phyloP scores from a whole-genome alignment of 2,113 vertebrate species.

The Nothoprocta pentlandii region DNA sequence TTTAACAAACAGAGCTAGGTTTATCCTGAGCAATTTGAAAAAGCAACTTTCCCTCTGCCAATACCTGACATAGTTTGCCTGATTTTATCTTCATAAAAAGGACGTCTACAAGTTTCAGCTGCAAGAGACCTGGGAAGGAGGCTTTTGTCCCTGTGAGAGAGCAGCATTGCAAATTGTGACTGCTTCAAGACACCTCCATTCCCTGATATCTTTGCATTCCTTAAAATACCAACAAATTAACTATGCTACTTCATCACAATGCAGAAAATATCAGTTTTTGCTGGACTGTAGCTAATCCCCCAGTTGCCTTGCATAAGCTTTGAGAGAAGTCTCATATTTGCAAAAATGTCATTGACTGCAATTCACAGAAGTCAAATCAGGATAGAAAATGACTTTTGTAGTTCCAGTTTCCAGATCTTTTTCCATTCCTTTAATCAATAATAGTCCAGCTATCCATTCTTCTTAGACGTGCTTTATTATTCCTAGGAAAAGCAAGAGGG shows the following conservation, averaged over 20 bases:
- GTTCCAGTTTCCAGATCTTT: neutral
- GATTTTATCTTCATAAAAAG: neutral
- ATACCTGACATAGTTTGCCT: neutral
- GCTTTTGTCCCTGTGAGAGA: neutral
- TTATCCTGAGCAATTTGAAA: neutral
- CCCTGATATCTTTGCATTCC: neutral
- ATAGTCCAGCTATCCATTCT: neutral
- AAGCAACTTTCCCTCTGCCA: neutral
- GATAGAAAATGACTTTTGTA: neutral
- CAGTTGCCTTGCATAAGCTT: neutral
- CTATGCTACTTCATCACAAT: neutral
- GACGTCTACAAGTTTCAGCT: neutral
- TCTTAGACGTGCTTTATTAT: neutral
- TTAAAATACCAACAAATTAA: neutral
- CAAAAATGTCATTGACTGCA: neutral
- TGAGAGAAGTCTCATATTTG: neutral
- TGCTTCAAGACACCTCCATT: neutral
- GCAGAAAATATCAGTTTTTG: conserved; percentile 9
- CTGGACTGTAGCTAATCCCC: conserved; percentile 19
- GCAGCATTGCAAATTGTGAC: neutral
- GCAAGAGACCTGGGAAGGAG: neutral
- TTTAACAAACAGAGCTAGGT: neutral
- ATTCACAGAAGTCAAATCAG: neutral
- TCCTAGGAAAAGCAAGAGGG: neutral
- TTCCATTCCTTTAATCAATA: neutral